phyloP scores from a whole-genome alignment of 1,140 invertebrate species.

The Maniola jurtina region DNA sequence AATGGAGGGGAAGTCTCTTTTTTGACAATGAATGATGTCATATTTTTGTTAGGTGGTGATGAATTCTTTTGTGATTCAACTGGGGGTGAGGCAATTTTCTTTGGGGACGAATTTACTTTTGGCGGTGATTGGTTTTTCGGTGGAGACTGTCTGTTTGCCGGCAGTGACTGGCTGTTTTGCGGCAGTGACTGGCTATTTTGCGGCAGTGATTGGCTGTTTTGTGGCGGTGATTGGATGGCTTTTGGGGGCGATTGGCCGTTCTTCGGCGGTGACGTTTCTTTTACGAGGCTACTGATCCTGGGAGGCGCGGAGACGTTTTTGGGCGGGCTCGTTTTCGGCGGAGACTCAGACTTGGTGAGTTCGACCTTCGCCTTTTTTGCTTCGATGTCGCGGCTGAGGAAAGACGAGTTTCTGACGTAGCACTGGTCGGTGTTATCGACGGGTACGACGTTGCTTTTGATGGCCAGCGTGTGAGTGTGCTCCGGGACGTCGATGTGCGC shows the following conservation, averaged over 20 bases:
- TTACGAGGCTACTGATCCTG: conserved; percentile 32
- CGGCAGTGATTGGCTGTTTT: conserved; percentile 24
- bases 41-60: conserved; percentile 33
- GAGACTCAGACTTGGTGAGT: conserved; percentile 26
- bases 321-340: conserved; percentile 31
- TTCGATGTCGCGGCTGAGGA: conserved; percentile 58
- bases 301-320: conserved; percentile 34
- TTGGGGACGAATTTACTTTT: conserved; percentile 28
- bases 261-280: conserved; percentile 28
- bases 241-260: conserved; percentile 26
- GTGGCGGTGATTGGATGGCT: conserved; percentile 21
- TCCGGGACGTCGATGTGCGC: conserved; percentile 16
- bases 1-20: conserved; percentile 20
- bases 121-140: conserved; percentile 26
- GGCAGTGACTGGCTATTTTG: conserved; percentile 25
- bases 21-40: conserved; percentile 17
- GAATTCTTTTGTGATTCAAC: conserved; percentile 26
- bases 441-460: conserved; percentile 15
- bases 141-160: conserved; percentile 21
- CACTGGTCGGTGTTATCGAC: conserved; percentile 34
- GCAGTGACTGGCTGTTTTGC: conserved; percentile 24
- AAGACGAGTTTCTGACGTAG: conserved; percentile 57
- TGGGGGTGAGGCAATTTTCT: conserved; percentile 17
- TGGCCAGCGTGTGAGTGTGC: conserved; percentile 16
- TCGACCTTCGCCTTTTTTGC: conserved; percentile 45